Evolutionary conservation across 2,113 vertebrate species (phyloP), one percentile per base, ranked within the genome.

Genomic region (Thamnaconus septentrionalis): DNA sequence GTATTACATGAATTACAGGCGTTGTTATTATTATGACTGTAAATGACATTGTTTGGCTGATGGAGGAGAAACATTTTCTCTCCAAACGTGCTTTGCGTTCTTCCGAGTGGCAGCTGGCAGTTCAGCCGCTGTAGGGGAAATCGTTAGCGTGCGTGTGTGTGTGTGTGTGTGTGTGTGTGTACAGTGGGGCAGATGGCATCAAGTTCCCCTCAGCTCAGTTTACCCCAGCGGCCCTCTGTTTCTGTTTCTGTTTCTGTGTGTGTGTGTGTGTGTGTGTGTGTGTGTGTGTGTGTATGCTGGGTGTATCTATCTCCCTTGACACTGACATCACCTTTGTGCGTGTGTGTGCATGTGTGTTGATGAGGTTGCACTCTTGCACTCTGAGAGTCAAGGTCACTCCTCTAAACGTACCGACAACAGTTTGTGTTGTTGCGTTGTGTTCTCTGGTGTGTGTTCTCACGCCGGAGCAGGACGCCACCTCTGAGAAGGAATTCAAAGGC

Each of bases 121-220:
- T 56, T 61, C 57, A 68, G 72, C 61, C 71, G 77, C 73, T 74
- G 50, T 75, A 76, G 69, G 81, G 44, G 58, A 54, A 56, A 70
- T 76, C 49, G 8, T 42, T 70, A 0, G 53, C 56, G 61, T 60
- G 59, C 61, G 58, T 47, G 60, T 66, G 53, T 53, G 49, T 41
- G 46, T 69, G 56, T 64, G 60, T 49, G 76, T 59, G 12, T 7
- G 1, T 7, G 60, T 50, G 57, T 49, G 46, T 53, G 45, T 58
- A 75, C 56, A 78, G 78, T 83, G 65, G 65, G 78, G 66, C 82
- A 87, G 87, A 88, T 88, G 87, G 82, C 84, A 69, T 84, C 71
- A 75, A 59, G 75, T 84, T 84, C 69, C 75, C 56, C 31, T 73
- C 61, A 71, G 84, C 79, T 86, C 86, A 76, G 60, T 76, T 81